These are phyloP conservation scores for Semibalanus balanoides DNA, from an alignment of 1,140 invertebrate species.

Conservation along the genomic window DNA sequence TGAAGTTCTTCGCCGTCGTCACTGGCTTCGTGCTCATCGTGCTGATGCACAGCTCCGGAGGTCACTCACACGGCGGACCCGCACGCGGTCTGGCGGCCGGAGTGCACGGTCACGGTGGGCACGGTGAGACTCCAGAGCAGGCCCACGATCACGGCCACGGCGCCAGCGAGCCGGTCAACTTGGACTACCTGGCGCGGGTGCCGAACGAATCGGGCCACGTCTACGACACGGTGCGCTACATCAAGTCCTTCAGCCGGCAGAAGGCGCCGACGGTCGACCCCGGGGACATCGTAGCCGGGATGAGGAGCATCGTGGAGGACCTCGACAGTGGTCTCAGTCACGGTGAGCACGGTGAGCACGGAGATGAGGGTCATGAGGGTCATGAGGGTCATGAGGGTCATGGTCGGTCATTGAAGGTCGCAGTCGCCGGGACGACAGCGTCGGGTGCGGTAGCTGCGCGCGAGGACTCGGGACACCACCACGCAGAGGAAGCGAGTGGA, in stretches of 20 bases:
- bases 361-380: neutral
- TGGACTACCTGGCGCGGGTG: neutral
- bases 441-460: too few species aligned
- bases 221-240: neutral
- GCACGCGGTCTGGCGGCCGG: neutral
- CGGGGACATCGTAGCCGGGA: neutral
- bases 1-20: conserved; percentile 47
- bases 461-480: too few species aligned
- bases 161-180: neutral
- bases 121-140: neutral
- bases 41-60: conserved; percentile 16
- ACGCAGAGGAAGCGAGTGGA: neutral
- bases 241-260: neutral
- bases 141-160: neutral
- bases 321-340: neutral
- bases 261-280: neutral
- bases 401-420: too few species aligned
- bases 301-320: neutral
- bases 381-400: neutral
- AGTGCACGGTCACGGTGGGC: neutral
- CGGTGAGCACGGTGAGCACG: neutral
- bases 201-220: neutral
- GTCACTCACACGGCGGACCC: conserved; percentile 16
- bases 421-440: too few species aligned
- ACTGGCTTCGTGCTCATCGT: conserved; percentile 27